These are phyloP conservation scores for Casuarius casuarius DNA, from an alignment of 2,113 vertebrate genomes.

Conservation along the genomic window DNA sequence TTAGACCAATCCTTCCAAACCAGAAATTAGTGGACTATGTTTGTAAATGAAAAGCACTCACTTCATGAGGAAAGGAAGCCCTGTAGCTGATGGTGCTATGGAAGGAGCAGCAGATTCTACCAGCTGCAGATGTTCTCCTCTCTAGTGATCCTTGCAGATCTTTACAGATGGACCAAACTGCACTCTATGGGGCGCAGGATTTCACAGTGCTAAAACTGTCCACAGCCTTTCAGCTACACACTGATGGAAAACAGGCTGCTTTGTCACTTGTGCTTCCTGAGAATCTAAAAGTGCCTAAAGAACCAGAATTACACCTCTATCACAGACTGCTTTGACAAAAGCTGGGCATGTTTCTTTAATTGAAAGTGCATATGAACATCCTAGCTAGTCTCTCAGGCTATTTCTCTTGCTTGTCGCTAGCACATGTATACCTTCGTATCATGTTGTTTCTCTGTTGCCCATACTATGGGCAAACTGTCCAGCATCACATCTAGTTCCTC, in stretches of 20 bases:
- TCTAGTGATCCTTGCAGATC: not conserved
- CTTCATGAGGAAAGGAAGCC: not conserved
- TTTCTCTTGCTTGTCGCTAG: not conserved
- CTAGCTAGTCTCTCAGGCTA: not conserved
- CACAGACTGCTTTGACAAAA: not conserved
- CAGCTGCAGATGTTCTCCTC: not conserved
- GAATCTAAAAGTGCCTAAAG: not conserved
- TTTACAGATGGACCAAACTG: not conserved
- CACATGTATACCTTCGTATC: not conserved
- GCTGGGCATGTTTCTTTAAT: not conserved
- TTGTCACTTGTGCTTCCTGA: not conserved
- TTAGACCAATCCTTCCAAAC: not conserved
- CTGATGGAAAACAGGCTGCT: not conserved
- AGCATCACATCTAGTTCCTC: not conserved
- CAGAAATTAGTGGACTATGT: not conserved
- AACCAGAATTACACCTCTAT: not conserved
- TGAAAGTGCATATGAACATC: not conserved
- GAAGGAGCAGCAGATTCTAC: not conserved
- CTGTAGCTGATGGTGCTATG: not conserved
- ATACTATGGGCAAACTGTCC: not conserved
- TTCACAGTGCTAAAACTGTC: not conserved
- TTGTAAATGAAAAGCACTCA: slow-evolving; percentile 10
- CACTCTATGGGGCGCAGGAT: fast-evolving
- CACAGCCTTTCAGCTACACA: not conserved
- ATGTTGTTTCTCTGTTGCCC: not conserved